Conservation (phyloP, 2,797 vertebrate species). For the Peromyscus melanophrys region DNA sequence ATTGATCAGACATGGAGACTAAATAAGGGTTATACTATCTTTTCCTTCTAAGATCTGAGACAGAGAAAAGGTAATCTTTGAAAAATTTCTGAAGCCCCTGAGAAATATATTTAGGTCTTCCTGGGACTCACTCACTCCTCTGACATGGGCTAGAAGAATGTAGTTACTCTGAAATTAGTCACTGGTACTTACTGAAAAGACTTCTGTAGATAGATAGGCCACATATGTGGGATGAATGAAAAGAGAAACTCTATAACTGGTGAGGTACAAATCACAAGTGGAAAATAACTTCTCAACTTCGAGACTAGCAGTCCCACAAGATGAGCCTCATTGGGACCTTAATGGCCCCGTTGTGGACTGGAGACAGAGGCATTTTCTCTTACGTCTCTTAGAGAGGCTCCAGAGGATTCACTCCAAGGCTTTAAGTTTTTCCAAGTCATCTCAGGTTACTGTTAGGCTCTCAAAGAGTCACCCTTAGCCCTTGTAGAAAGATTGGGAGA, state of each 20-base stretch:
- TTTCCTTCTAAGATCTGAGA: neutral
- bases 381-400: neutral
- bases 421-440: neutral
- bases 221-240: neutral
- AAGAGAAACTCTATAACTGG: neutral
- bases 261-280: neutral
- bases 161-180: neutral
- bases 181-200: neutral
- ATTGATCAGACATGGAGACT: neutral
- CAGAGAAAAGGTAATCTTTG: neutral
- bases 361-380: neutral
- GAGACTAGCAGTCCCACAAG: neutral
- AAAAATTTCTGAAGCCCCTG: neutral
- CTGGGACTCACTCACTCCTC: neutral
- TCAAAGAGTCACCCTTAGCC: neutral
- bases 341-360: neutral
- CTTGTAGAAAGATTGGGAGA: neutral
- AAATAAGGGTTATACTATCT: neutral
- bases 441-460: neutral
- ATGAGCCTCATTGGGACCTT: neutral
- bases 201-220: neutral
- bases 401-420: neutral
- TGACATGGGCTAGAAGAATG: neutral
- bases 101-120: neutral
- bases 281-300: neutral